phyloP scores from a whole-genome alignment of 2,797 vertebrate genomes.

The Sus cebifrons region DNA sequence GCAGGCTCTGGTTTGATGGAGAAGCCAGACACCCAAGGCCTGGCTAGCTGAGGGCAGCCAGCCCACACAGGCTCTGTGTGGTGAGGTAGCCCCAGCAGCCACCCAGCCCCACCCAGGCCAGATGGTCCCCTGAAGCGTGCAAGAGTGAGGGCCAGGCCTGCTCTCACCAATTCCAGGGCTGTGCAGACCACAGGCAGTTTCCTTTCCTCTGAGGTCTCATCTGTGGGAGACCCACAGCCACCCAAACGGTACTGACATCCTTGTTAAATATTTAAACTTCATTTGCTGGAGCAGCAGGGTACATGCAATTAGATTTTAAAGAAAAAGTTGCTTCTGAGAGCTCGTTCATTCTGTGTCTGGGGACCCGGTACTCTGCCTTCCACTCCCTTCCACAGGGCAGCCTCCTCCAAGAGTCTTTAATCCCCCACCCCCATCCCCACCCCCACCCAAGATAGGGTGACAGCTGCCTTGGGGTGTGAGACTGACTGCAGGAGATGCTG shows the following conservation, averaged over 20 bases:
- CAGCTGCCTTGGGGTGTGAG: not conserved
- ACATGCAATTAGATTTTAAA: constrained; percentile 79
- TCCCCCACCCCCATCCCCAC: not conserved
- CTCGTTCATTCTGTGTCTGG: constrained; percentile 74
- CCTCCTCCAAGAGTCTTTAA: constrained; percentile 72
- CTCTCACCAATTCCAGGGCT: not conserved
- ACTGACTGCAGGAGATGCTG: not conserved
- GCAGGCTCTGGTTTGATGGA: not conserved
- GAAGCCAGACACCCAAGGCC: not conserved
- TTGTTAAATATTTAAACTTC: constrained; percentile 88
- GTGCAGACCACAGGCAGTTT: not conserved
- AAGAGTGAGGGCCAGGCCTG: not conserved
- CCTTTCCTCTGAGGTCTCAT: not conserved
- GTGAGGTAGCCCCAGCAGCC: not conserved
- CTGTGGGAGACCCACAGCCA: not conserved
- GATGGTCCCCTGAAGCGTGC: accelerated
- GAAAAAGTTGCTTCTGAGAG: constrained; percentile 66
- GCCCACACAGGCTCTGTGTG: not conserved
- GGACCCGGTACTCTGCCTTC: not conserved
- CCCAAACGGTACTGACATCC: not conserved
- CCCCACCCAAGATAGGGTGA: not conserved
- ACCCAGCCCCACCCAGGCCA: not conserved
- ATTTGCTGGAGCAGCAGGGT: constrained; percentile 83
- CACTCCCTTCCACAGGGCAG: not conserved
- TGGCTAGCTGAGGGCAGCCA: not conserved